Base-by-base conservation (phyloP, 2,113 vertebrate genomes). In the Tautogolabrus adspersus region DNA sequence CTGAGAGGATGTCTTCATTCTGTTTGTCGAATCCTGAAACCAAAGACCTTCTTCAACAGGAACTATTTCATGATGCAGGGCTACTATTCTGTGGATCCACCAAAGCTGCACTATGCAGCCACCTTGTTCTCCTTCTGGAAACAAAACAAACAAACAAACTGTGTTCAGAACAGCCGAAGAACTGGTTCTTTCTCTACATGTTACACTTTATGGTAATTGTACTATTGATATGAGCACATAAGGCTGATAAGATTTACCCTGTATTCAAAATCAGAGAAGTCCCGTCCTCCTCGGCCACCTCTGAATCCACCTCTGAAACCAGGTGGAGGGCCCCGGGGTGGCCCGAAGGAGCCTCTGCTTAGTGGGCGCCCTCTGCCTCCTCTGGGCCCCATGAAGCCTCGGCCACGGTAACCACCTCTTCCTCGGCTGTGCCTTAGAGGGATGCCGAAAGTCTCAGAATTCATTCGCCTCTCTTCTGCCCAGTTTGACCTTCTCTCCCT, bases 101-200 rank as follows among this genome's bases (percentile, higher is more conserved):
- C 78, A 84, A 86, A 78, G 85, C 84, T 26, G 89, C 83, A 94
- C 95, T 98, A 99, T 21, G 97, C 98, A 72, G 97, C 95, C 94
- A 97, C 97, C 93, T 97, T 99, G 95, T 97, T 98, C 88, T 99
- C 97, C 96, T 99, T 99, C 98, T 99, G 95, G 30, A 81, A 81
- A 26, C 38, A 60, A 66, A 44, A 40, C 52, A 55, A 30, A 64
- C 11, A 52, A n/a, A 12, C 4, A 30, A 10, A 40, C 1, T 13
- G 40, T 42, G 13, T 30, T 65, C 37, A 75, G 12, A 71, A 21
- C 0, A 1, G 15, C 8, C 2, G 1, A 2, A 19, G 9, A 10
- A 15, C 3, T n/a, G 9, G 2, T 30, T 13, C 30, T 54, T 26
- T 34, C 30, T 30, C 22, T 22, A 19, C 26, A 15, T 8, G 16